Evolutionary conservation across 2,888 invertebrate genomes (phyloP).

Genomic region (Esperia sulphurella): DNA sequence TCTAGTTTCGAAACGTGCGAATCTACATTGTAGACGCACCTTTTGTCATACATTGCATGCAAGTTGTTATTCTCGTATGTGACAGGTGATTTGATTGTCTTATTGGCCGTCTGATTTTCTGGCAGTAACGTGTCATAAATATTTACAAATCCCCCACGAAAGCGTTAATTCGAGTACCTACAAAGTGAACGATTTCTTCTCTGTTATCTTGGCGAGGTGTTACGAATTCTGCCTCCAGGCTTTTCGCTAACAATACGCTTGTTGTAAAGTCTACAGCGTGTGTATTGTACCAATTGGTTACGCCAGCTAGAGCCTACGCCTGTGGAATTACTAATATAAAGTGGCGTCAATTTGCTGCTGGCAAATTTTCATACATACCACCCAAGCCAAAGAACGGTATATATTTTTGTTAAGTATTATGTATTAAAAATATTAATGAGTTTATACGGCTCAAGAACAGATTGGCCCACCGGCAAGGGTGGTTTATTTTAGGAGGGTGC

Average conservation of each 20-base stretch:
- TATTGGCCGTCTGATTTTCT: neutral
- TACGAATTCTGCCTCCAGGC: slow-evolving; percentile 52
- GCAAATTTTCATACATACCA: slow-evolving; percentile 20
- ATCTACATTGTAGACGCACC: slow-evolving; percentile 13
- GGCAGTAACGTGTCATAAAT: neutral
- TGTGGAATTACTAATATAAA: slow-evolving; percentile 41
- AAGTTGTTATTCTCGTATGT: slow-evolving; percentile 1
- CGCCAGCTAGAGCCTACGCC: slow-evolving; percentile 41
- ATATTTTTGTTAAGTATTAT: too few species aligned
- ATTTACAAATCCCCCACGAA: neutral
- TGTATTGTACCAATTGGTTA: slow-evolving; percentile 54
- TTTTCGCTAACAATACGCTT: slow-evolving; percentile 43
- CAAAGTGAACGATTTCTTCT: slow-evolving; percentile 22
- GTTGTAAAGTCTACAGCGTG: slow-evolving; percentile 17
- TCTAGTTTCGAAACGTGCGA: slow-evolving; percentile 1
- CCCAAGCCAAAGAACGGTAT: too few species aligned
- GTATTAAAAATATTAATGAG: neutral
- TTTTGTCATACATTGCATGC: slow-evolving; percentile 11
- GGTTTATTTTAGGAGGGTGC: neutral
- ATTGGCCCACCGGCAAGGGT: too few species aligned
- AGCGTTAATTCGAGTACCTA: slow-evolving; percentile 2
- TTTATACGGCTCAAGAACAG: too few species aligned
- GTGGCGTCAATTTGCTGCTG: slow-evolving; percentile 31
- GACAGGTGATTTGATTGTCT: slow-evolving; percentile 4
- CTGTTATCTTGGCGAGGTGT: slow-evolving; percentile 49